Percentiles rank a stretch among this genome's conserved stretches.
Evolutionary conservation across 2,113 vertebrate genomes (phyloP).

Genomic region (Cercopithecus mona): DNA sequence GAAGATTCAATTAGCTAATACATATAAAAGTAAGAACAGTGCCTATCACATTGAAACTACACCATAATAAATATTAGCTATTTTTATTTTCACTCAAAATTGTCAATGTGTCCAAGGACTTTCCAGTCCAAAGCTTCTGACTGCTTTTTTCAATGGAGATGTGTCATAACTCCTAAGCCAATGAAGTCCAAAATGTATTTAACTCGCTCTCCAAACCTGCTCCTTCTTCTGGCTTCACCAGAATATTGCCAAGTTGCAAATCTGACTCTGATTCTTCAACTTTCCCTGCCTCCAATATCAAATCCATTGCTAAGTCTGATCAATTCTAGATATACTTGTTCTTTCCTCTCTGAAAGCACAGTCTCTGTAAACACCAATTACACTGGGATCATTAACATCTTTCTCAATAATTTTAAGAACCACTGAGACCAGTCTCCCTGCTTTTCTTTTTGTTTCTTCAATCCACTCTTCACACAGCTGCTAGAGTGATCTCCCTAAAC

Average conservation of each 20-base stretch:
- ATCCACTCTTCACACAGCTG: neutral
- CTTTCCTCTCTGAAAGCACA: neutral
- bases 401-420: conserved; percentile 24
- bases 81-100: conserved; percentile 38
- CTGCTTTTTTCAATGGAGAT: neutral
- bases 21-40: neutral
- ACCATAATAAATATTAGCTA: neutral
- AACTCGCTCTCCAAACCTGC: neutral
- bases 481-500: neutral
- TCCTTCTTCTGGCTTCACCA: neutral
- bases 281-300: neutral
- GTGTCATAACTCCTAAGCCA: neutral
- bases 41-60: neutral
- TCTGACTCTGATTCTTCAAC: neutral
- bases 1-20: neutral
- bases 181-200: neutral
- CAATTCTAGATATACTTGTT: neutral
- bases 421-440: neutral
- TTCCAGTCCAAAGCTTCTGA: conserved; percentile 29
- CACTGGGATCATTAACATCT: neutral
- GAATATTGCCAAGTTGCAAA: neutral
- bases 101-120: neutral
- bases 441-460: neutral
- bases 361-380: neutral
- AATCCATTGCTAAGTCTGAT: neutral